Percentiles rank a stretch among this genome's conserved stretches.
phyloP scores from a whole-genome alignment of 2,888 invertebrate species.

The Zaprionus obscuricornis region DNA sequence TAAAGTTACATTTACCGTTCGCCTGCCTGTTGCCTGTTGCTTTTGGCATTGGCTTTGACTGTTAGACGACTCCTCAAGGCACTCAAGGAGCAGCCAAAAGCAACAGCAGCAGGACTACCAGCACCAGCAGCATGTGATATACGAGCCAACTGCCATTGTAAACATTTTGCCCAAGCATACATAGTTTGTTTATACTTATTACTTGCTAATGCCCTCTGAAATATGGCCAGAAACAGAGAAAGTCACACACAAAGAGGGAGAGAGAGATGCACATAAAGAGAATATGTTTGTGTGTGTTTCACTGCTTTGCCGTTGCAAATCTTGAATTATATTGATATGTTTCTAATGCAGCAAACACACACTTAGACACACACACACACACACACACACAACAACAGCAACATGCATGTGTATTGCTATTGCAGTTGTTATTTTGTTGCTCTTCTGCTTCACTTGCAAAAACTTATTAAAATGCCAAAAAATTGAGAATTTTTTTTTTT shows the following conservation, averaged over 20 bases:
- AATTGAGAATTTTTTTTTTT: too few relatives aligned
- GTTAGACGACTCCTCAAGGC: conserved; percentile 7
- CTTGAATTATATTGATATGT: conserved; percentile 18
- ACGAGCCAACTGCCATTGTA: conserved; percentile 41
- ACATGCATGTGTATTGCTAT: too few relatives aligned
- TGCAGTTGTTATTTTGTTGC: too few relatives aligned
- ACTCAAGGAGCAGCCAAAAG: conserved; percentile 33
- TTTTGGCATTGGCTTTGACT: conserved; percentile 25
- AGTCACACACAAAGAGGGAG: background rate
- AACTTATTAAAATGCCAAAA: too few relatives aligned
- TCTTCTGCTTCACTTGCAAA: too few relatives aligned
- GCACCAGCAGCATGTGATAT: conserved; percentile 54
- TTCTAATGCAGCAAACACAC: conserved; percentile 10
- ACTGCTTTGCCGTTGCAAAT: too few relatives aligned
- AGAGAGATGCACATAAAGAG: background rate
- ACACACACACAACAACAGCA: too few relatives aligned
- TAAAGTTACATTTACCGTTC: conserved; percentile 63
- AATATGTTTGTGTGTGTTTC: too few relatives aligned
- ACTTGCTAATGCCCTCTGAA: conserved; percentile 60
- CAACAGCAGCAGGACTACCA: conserved; percentile 15
- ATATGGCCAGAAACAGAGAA: conserved; percentile 10
- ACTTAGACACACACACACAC: background rate
- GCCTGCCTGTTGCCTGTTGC: conserved; percentile 9
- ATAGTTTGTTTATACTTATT: conserved; percentile 74
- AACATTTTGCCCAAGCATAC: conserved; percentile 66